These are phyloP conservation scores for Bos indicus DNA, from an alignment of 2,113 vertebrate species.

Conservation along the genomic window DNA sequence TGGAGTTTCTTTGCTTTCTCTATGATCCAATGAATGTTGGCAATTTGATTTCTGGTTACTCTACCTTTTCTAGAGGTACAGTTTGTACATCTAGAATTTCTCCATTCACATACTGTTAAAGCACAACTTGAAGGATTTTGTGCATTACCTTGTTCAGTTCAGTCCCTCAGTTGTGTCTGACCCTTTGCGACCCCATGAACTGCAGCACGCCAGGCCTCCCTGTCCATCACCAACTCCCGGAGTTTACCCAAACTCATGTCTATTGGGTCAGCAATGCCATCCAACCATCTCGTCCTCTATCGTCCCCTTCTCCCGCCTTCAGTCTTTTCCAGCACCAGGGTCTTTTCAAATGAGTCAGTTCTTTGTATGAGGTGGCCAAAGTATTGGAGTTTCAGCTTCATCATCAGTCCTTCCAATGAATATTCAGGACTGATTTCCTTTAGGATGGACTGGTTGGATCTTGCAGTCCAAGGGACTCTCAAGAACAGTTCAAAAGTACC, in stretches of 20 bases:
- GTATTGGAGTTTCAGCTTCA: background rate
- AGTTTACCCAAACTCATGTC: background rate
- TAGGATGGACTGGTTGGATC: background rate
- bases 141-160: background rate
- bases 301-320: rapidly evolving
- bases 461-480: background rate
- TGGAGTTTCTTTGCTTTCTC: background rate
- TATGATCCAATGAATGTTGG: background rate
- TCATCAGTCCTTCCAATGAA: background rate
- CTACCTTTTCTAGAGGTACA: background rate
- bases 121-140: background rate
- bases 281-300: background rate
- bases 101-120: background rate
- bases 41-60: background rate
- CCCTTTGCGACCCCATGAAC: background rate
- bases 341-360: background rate
- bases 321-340: background rate
- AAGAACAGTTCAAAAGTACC: background rate
- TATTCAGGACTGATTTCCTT: background rate
- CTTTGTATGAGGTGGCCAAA: background rate
- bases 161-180: background rate
- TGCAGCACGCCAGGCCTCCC: background rate
- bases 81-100: background rate
- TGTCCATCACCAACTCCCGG: background rate
- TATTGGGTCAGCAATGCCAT: background rate